Conservation (phyloP, 1,140 invertebrate species). For the Penaeus indicus region DNA sequence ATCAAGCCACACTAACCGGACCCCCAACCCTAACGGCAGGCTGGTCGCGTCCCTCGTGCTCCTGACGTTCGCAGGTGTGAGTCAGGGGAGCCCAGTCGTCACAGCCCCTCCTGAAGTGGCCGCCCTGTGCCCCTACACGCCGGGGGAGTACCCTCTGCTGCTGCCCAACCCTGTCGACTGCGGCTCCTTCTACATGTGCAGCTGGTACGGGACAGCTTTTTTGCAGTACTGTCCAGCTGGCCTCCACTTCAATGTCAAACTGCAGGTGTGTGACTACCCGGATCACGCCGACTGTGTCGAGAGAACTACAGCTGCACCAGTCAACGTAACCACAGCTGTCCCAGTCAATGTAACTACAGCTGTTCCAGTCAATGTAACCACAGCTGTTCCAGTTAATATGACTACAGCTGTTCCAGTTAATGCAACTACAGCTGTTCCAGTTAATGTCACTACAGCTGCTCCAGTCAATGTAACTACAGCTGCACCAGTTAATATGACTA, state of each 20-base stretch:
- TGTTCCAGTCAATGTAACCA: too few species aligned
- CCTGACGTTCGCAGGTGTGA: background rate
- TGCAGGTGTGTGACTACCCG: constrained; percentile 21
- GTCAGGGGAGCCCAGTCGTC: background rate
- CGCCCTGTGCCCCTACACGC: background rate
- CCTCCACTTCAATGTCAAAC: background rate
- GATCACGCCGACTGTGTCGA: background rate
- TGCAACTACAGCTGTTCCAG: too few species aligned
- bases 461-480: too few species aligned
- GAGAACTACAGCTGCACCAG: too few species aligned
- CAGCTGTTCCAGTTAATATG: too few species aligned
- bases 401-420: too few species aligned
- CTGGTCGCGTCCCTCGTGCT: background rate
- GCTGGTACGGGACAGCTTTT: background rate
- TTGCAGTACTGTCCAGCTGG: background rate
- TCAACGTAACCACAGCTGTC: too few species aligned
- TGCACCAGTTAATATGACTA: too few species aligned
- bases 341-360: too few species aligned
- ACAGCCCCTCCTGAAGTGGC: constrained; percentile 15
- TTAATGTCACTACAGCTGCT: too few species aligned
- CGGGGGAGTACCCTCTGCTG: constrained; percentile 12
- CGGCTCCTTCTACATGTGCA: constrained; percentile 37
- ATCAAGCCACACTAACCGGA: too few species aligned
- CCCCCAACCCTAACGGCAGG: too few species aligned
- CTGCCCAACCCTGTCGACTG: constrained; percentile 29